Evolutionary conservation across 1,140 invertebrate species (phyloP).

Genomic region (Zaprionus capensis): DNA sequence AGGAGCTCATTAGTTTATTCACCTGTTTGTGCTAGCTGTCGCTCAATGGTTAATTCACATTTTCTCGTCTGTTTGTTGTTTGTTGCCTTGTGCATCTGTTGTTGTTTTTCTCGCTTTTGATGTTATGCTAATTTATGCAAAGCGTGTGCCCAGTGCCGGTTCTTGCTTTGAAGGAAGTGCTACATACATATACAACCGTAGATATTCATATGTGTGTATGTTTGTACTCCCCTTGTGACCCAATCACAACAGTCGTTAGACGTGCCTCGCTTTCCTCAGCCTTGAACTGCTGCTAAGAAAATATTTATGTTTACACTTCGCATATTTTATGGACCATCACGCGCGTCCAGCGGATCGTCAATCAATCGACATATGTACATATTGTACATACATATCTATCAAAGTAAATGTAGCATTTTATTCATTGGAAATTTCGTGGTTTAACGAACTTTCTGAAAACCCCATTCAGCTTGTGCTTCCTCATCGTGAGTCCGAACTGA

Average conservation of each 20-base stretch:
- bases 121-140: constrained; percentile 76
- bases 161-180: constrained; percentile 61
- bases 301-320: constrained; percentile 25
- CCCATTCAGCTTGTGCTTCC: constrained; percentile 42
- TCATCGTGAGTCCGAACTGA: constrained; percentile 11
- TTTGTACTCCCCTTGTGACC: constrained; percentile 53
- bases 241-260: constrained; percentile 50
- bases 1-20: constrained; percentile 71
- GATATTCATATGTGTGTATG: neutral
- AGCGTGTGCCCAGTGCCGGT: constrained; percentile 69
- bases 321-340: constrained; percentile 49
- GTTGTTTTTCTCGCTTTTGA: constrained; percentile 54
- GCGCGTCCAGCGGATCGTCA: constrained; percentile 38
- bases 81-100: constrained; percentile 25
- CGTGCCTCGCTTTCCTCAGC: constrained; percentile 25
- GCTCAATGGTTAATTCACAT: constrained; percentile 51
- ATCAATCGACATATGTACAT: constrained; percentile 43
- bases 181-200: neutral
- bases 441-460: constrained; percentile 58
- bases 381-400: constrained; percentile 6
- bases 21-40: constrained; percentile 65
- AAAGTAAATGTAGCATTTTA: constrained; percentile 27
- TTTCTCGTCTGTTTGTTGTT: constrained; percentile 15
- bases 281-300: constrained; percentile 29
- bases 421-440: constrained; percentile 39